Evolutionary conservation across 64 coral and sea anemone genomes (phyloP), one percentile per base, ranked within the genome.

Genomic region (Dendronephthya gigantea): DNA sequence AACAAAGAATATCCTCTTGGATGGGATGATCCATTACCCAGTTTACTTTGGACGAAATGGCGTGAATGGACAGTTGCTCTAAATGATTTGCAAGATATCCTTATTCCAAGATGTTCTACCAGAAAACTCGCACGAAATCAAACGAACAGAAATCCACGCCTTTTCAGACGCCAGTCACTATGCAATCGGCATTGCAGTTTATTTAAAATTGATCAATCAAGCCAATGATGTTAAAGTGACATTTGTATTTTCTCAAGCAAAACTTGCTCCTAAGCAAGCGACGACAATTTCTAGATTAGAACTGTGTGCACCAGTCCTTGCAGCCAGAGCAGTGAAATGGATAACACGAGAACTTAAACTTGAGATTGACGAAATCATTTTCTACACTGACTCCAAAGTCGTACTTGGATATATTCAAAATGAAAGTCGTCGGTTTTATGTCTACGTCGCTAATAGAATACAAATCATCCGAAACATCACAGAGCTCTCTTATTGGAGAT

Each of bases 301-400:
- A 30, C 14, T 66, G 19, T 66, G 58, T 17, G 58, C 58, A 22
- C 6, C 58, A 14, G 58, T 66, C 14, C 58, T 66, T 22, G 19
- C 29, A 66, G 58, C 29, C 41, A 40, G 48, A 17, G 82, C 82
- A 45, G 82, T 43, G 6, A 84, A 29, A 7, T 47, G 48, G 48
- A 1, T 84, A 28, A 47, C 17, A 14, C 9, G 48, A 30, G 82
- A 84, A 84, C 35, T 84, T 1, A 48, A 43, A 25, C 38, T 84
- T 1, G 4, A 11, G 1, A 49, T 84, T 2, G 33, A 84, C 43
- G 37, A 36, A 4, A 29, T 45, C 43, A 19, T 30, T 17, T 43
- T 45, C 43, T 84, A 84, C 39, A 84, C 82, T 19, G 82, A 84
- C 29, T 84, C 82, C 82, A 84, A 36, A 19, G 82, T 84, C 17